Base-by-base conservation (phyloP, 1,140 invertebrate genomes). In the Camponotus pennsylvanicus region DNA sequence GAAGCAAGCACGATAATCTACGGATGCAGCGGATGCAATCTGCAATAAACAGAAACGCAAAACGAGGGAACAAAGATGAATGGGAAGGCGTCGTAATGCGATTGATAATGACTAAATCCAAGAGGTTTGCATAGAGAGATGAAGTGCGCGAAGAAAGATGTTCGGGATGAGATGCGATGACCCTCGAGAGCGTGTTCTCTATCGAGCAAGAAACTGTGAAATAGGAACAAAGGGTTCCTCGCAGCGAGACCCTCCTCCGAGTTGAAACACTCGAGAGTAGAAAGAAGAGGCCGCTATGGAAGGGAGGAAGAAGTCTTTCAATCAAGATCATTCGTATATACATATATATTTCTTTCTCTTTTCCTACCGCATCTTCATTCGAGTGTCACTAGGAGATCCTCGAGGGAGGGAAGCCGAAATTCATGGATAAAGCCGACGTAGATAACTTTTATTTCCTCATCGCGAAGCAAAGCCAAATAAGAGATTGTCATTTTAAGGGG, bases 151-250 rank as follows among this genome's bases (percentile, higher is more conserved):
- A 64, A 82, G 91, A 80, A 66, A 67, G 89, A 89, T 87, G 57
- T 86, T 89, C 91, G 89, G 88, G 90, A 87, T 37, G 88, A 89
- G 90, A 89, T 87, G 87, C 80, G 80, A 88, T 83, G 88, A 88
- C 88, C 88, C 89, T 92, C 85, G 75, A 89, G 87, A 88, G 85
- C 86, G 89, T 88, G 88, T 91, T 91, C 86, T 91, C 89, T 90
- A 92, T 92, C 87, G 92, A 83, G 86, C 82, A 89, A 90, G 89
- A 93, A 92, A 73, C 91, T 92, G 91, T 89, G 89, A 92, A 93
- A 91, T 89, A 88, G 89, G 89, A 92, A 91, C 92, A 93, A 92
- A 92, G 89, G 82, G 87, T 92, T 88, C 73, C 86, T 49, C 42
- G 85, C 79, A 87, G 87, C 89, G 82, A 88, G 86, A 91, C 87